These are phyloP conservation scores for Rousettus madagascariensis DNA, from an alignment of 2,797 vertebrate genomes.

Conservation along the genomic window DNA sequence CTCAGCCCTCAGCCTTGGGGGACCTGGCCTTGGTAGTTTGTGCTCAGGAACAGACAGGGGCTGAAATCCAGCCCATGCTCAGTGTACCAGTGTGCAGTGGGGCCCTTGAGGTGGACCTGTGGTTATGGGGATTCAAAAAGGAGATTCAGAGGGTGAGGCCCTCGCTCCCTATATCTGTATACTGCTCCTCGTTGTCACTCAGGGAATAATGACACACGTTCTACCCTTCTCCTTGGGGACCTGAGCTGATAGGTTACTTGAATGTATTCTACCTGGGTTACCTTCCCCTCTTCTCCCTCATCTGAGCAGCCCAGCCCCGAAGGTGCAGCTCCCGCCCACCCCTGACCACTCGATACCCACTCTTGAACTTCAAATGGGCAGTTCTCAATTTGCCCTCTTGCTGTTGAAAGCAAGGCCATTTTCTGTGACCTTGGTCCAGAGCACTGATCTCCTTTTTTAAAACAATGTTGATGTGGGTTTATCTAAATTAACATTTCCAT, in stretches of 20 bases:
- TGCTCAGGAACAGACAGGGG: rapidly evolving
- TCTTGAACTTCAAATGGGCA: not conserved
- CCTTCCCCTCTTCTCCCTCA: not conserved
- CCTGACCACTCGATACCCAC: rapidly evolving
- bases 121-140: not conserved
- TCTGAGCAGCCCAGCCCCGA: not conserved
- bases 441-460: not conserved
- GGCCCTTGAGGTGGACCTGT: not conserved
- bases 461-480: not conserved
- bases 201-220: not conserved
- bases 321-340: not conserved
- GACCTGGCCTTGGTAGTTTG: not conserved
- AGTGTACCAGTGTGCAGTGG: not conserved
- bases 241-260: not conserved
- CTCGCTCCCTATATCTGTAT: not conserved
- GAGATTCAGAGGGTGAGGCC: not conserved
- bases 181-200: not conserved
- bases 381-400: not conserved
- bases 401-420: not conserved
- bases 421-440: not conserved
- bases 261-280: not conserved
- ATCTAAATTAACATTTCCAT: not conserved
- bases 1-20: not conserved
- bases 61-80: not conserved
- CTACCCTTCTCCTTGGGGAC: not conserved